Percentiles rank a stretch among this genome's conserved stretches.
These are phyloP conservation scores for Sarcophaga variegata DNA, from an alignment of 2,888 invertebrate species.

Conservation along the genomic window DNA sequence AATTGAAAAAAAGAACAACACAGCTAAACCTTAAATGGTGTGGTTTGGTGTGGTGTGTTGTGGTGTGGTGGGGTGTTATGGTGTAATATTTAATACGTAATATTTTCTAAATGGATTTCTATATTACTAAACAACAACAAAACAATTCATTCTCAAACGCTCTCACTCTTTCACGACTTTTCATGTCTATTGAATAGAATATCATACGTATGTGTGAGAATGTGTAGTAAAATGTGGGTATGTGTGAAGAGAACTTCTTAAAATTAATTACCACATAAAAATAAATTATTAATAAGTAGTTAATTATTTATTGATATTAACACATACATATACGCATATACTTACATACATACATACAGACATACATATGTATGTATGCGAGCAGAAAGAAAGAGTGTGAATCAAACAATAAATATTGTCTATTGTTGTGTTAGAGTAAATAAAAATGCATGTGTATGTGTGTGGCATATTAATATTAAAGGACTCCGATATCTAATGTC, in stretches of 20 bases:
- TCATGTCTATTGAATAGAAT: background rate
- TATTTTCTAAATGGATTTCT: background rate
- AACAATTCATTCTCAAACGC: background rate
- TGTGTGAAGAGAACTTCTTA: constrained; percentile 28
- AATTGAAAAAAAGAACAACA: background rate
- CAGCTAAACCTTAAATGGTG: background rate
- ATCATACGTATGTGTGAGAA: background rate
- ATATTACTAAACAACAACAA: background rate
- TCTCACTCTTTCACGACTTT: background rate
- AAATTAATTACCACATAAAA: constrained; percentile 52
- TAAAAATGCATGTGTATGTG: too few relatives aligned
- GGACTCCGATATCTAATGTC: too few relatives aligned
- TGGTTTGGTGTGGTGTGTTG: too few relatives aligned
- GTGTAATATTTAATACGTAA: too few relatives aligned
- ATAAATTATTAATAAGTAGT: constrained; percentile 42
- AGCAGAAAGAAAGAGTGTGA: too few relatives aligned
- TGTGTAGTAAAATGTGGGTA: background rate
- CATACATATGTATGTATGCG: background rate
- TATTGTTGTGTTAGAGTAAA: too few relatives aligned
- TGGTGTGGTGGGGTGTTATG: too few relatives aligned
- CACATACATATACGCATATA: background rate
- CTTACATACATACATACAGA: background rate
- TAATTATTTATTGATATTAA: constrained; percentile 38
- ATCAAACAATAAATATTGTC: too few relatives aligned
- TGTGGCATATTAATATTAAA: too few relatives aligned